Conservation (phyloP, 2,113 vertebrate species). For the Poicephalus meyeri region DNA sequence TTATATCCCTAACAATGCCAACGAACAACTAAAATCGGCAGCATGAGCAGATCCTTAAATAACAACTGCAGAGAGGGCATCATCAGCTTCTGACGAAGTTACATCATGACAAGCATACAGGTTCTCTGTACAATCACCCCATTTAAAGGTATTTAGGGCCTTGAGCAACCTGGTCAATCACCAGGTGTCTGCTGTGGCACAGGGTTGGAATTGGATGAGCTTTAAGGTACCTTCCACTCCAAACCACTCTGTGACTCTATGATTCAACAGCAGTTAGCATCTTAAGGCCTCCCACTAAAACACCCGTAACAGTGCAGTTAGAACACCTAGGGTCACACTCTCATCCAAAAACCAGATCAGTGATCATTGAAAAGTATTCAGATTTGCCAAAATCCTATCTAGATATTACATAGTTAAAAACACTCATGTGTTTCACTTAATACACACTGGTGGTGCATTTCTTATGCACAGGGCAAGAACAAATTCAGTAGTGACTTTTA, state of each 20-base stretch:
- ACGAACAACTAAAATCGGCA: neutral
- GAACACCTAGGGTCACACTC: neutral
- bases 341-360: neutral
- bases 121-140: neutral
- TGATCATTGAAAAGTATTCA: neutral
- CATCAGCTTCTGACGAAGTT: neutral
- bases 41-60: neutral
- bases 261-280: neutral
- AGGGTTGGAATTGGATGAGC: neutral
- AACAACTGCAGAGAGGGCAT: neutral
- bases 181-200: neutral
- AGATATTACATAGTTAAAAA: neutral
- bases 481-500: neutral
- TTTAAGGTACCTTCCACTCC: neutral
- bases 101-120: neutral
- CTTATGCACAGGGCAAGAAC: neutral
- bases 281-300: neutral
- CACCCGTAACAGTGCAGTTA: neutral
- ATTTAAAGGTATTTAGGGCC: neutral
- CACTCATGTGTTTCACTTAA: neutral
- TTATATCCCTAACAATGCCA: neutral
- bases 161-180: neutral
- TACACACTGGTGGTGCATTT: neutral
- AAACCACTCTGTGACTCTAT: neutral
- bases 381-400: neutral